Evolutionary conservation across 2,797 vertebrate genomes (phyloP).

Genomic region (Arnoldichthys spilopterus): DNA sequence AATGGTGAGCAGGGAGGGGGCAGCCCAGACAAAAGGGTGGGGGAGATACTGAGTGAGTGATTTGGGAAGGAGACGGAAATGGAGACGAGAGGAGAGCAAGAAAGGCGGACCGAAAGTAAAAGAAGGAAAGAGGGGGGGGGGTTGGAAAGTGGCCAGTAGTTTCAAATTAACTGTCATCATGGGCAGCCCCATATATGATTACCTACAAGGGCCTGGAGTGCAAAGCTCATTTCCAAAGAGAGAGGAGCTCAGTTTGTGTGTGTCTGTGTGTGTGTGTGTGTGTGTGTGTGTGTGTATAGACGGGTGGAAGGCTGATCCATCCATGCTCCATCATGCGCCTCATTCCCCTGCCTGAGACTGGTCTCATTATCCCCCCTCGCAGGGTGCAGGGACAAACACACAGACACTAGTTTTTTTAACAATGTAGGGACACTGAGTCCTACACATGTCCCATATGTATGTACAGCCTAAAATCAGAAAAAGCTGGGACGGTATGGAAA

Average conservation of each 20-base stretch:
- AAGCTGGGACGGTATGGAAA: no score
- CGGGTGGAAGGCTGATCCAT: conserved; percentile 35
- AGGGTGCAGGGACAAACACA: conserved; percentile 13
- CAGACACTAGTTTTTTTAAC: neutral
- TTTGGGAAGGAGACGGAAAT: conserved; percentile 45
- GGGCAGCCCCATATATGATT: conserved; percentile 73
- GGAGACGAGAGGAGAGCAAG: conserved; percentile 70
- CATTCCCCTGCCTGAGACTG: conserved; percentile 33
- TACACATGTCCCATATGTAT: neutral
- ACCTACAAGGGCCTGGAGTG: conserved; percentile 64
- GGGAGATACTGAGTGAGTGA: conserved; percentile 38
- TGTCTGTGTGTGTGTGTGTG: conserved; percentile 31
- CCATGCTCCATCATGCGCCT: conserved; percentile 54
- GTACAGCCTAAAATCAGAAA: no score
- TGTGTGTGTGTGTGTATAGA: conserved; percentile 33
- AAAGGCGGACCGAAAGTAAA: conserved; percentile 65
- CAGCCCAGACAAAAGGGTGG: conserved; percentile 52
- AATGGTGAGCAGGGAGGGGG: conserved; percentile 72
- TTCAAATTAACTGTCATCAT: conserved; percentile 73
- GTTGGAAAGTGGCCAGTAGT: conserved; percentile 68
- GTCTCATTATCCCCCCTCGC: conserved; percentile 49
- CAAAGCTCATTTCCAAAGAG: conserved; percentile 79
- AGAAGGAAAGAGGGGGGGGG: conserved; percentile 58
- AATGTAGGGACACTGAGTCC: neutral
- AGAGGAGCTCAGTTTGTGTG: conserved; percentile 59